Evolutionary conservation across 92 coral and sea anemone species (phyloP).

Genomic region (Epizoanthus stellaris): DNA sequence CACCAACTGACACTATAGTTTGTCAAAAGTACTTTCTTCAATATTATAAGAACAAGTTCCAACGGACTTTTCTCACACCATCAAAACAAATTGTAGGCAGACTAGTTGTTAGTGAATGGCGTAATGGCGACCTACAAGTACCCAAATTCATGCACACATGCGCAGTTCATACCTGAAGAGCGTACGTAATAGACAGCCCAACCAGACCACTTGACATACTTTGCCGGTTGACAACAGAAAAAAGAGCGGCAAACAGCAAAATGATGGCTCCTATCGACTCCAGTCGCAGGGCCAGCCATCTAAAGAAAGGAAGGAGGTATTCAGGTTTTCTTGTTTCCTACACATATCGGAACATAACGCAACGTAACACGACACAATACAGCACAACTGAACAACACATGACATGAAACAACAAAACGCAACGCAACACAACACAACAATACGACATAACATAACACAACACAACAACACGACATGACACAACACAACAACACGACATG

Average conservation of each 20-base stretch:
- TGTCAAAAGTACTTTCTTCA: too few species aligned
- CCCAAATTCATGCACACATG: background rate
- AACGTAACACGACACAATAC: background rate
- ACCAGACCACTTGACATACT: constrained; percentile 87
- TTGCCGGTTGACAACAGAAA: constrained; percentile 78
- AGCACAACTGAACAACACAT: background rate
- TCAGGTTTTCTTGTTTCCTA: background rate
- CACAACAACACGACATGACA: too few species aligned
- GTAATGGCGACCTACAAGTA: too few species aligned
- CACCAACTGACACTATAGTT: too few species aligned
- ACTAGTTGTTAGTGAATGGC: too few species aligned
- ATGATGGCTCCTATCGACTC: constrained; percentile 87
- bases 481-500: too few species aligned
- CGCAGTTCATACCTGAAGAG: constrained; percentile 81
- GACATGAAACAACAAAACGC: too few species aligned
- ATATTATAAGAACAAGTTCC: too few species aligned
- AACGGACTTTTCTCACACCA: too few species aligned
- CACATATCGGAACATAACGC: background rate
- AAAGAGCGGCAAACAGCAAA: constrained; percentile 85
- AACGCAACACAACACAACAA: too few species aligned
- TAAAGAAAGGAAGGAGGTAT: background rate
- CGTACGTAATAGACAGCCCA: constrained; percentile 90
- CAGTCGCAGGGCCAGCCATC: constrained; percentile 93
- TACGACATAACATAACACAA: too few species aligned
- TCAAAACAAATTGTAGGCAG: too few species aligned